Evolutionary conservation across 1,140 invertebrate genomes (phyloP).

Genomic region (Metopolophium dirhodum): DNA sequence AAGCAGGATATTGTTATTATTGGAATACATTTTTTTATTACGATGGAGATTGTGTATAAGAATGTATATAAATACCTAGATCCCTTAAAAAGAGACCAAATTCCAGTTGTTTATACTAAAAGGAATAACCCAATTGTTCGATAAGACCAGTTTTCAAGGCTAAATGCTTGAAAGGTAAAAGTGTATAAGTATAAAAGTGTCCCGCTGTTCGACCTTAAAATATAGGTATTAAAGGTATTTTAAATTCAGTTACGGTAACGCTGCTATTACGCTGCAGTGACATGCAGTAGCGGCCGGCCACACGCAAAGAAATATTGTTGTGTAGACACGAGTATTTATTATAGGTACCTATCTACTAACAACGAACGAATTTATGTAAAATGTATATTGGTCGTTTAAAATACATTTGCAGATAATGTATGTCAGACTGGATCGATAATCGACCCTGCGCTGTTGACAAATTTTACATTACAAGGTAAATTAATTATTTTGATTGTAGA

Average conservation of each 20-base stretch:
- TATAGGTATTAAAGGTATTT: not conserved
- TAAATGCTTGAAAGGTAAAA: not conserved
- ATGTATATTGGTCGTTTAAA: not conserved
- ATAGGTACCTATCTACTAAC: not conserved
- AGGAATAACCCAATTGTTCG: not conserved
- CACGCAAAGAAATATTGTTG: not conserved
- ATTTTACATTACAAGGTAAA: not conserved
- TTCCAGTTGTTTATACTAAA: not conserved
- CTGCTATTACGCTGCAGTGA: not conserved
- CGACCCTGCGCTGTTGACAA: not conserved
- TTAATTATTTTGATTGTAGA: not conserved
- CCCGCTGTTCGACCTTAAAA: not conserved
- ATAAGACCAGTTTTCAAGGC: not conserved
- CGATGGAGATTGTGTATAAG: too few relatives aligned
- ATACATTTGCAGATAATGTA: not conserved
- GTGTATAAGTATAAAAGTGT: not conserved
- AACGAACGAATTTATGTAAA: not conserved
- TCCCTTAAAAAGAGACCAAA: not conserved
- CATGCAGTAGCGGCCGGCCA: not conserved
- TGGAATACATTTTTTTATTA: not conserved
- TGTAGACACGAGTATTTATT: not conserved
- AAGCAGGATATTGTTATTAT: constrained; percentile 11
- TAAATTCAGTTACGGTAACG: not conserved
- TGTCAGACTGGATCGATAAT: not conserved
- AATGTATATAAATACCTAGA: too few relatives aligned